Evolutionary conservation across 1,140 invertebrate genomes (phyloP).

Genomic region (Aphelenchoides besseyi): DNA sequence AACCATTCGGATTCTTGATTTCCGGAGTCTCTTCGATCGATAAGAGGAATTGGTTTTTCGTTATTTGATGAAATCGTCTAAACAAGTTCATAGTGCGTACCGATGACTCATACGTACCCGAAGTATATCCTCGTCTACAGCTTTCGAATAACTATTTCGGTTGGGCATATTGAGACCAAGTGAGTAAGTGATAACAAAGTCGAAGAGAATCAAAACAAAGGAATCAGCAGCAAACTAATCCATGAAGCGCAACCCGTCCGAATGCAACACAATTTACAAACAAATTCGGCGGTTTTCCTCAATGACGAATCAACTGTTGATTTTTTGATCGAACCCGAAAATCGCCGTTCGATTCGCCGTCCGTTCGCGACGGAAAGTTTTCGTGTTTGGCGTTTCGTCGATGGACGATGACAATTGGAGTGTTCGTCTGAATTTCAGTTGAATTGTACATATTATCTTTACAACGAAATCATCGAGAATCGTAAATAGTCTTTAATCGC

Average conservation of each 20-base stretch:
- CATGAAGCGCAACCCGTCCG: background rate
- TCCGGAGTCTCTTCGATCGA: slow-evolving; percentile 15
- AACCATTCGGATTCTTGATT: slow-evolving; percentile 35
- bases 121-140: slow-evolving; percentile 27
- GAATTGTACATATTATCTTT: no score
- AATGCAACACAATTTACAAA: no score
- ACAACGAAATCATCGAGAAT: no score
- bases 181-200: background rate
- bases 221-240: background rate
- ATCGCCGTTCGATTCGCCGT: background rate
- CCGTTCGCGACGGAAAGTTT: background rate
- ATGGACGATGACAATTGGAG: background rate
- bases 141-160: slow-evolving; percentile 35
- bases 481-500: background rate
- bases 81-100: slow-evolving; percentile 15
- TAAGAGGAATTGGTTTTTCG: slow-evolving; percentile 7
- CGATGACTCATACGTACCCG: slow-evolving; percentile 28
- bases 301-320: no score
- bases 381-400: background rate
- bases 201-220: slow-evolving; percentile 7
- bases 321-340: background rate
- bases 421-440: no score
- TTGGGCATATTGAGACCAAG: slow-evolving; percentile 22
- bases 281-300: no score
- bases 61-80: slow-evolving; percentile 31